These are phyloP conservation scores for Rhea pennata DNA, from an alignment of 2,113 vertebrate genomes.

Conservation along the genomic window DNA sequence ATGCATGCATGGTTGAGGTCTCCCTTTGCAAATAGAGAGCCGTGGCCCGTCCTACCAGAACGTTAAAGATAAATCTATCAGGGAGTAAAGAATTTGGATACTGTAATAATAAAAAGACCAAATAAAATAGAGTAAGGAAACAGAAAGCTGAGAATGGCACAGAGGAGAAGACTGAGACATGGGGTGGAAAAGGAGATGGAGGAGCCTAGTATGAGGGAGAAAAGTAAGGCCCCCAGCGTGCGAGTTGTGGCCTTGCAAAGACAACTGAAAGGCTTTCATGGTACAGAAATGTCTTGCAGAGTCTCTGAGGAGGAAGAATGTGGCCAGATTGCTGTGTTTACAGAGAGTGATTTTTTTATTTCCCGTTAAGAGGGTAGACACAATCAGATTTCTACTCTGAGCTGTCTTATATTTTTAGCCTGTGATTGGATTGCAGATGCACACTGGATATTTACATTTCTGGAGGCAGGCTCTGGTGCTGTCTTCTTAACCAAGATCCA, in stretches of 20 bases:
- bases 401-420: conserved; percentile 57
- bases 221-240: neutral
- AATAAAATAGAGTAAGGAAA: neutral
- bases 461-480: conserved; percentile 29
- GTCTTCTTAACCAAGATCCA: conserved; percentile 20
- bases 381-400: conserved; percentile 35
- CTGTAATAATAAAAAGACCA: neutral
- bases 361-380: conserved; percentile 18
- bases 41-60: neutral
- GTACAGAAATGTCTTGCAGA: neutral
- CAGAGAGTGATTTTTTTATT: conserved; percentile 22
- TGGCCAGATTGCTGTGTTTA: conserved; percentile 38
- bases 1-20: neutral
- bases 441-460: conserved; percentile 35
- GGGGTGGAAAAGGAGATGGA: neutral
- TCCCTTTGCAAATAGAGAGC: neutral
- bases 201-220: rapidly evolving
- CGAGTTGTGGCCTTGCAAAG: neutral
- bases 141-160: neutral
- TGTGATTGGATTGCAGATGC: conserved; percentile 54
- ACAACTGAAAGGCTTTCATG: neutral
- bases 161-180: neutral
- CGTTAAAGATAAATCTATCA: neutral
- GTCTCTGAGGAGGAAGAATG: neutral
- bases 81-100: neutral